phyloP scores from a whole-genome alignment of 2,888 invertebrate species.

The Neocrepidodera transversa region DNA sequence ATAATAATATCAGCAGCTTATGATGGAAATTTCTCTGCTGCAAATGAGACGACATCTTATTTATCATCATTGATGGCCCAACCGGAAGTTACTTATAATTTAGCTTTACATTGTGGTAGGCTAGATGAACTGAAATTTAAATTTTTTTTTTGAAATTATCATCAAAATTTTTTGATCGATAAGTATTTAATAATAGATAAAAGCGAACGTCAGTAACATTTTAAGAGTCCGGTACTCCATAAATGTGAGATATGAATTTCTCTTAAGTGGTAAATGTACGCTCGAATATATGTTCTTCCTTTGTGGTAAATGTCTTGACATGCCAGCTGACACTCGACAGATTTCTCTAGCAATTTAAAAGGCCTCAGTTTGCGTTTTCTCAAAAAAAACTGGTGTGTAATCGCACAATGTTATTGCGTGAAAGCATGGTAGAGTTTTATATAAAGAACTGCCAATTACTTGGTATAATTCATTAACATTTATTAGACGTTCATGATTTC shows the following conservation, averaged over 20 bases:
- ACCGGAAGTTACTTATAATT: slow-evolving; percentile 35
- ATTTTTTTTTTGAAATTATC: no score
- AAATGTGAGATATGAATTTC: no score
- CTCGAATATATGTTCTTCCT: neutral
- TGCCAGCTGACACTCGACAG: neutral
- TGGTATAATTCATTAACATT: slow-evolving; percentile 41
- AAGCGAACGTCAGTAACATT: no score
- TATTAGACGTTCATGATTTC: slow-evolving; percentile 25
- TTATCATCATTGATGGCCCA: slow-evolving; percentile 36
- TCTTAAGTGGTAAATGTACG: no score
- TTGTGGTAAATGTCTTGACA: neutral
- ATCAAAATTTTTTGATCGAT: no score
- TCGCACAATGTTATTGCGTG: neutral
- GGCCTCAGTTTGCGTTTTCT: slow-evolving; percentile 5
- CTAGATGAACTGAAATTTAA: slow-evolving; percentile 30
- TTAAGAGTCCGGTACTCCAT: no score
- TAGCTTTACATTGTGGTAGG: slow-evolving; percentile 40
- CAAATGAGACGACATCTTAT: slow-evolving; percentile 42
- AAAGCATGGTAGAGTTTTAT: neutral
- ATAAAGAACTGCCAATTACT: slow-evolving; percentile 31
- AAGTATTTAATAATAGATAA: no score
- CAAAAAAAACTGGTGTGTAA: slow-evolving; percentile 1
- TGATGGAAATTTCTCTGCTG: slow-evolving; percentile 40
- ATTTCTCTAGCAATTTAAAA: slow-evolving; percentile 2
- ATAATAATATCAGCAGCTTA: slow-evolving; percentile 36